Conservation (phyloP, 1,140 invertebrate species). For the Aphaenogaster floridana region DNA sequence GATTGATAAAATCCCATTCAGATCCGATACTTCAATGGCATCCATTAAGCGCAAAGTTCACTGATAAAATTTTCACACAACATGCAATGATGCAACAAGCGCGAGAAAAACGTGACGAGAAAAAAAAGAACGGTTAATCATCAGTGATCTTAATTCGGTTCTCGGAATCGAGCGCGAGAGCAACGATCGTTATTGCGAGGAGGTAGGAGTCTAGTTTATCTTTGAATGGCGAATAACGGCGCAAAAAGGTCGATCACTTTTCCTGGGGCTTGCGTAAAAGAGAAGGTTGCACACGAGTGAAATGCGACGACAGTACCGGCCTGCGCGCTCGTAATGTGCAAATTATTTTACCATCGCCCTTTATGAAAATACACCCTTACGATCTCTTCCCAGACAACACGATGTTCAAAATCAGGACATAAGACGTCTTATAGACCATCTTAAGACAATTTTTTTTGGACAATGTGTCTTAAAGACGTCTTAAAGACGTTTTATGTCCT, state of each 20-base stretch:
- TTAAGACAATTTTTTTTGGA: too few species aligned
- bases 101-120: neutral
- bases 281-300: conserved; percentile 48
- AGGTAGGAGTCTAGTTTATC: conserved; percentile 4
- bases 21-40: neutral
- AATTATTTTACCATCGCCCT: neutral
- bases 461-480: too few species aligned
- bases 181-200: conserved; percentile 2
- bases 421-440: too few species aligned
- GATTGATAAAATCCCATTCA: neutral
- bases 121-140: neutral
- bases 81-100: neutral
- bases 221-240: conserved; percentile 16
- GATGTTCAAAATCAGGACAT: too few species aligned
- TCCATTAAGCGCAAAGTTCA: conserved; percentile 3
- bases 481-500: too few species aligned
- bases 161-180: neutral
- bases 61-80: neutral
- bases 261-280: conserved; percentile 60
- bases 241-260: conserved; percentile 56
- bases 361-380: neutral
- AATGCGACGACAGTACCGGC: neutral
- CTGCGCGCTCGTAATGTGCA: neutral
- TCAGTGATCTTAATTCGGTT: neutral
- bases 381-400: too few species aligned